These are phyloP conservation scores for Thunnus albacares DNA, from an alignment of 2,797 vertebrate genomes.

Conservation along the genomic window DNA sequence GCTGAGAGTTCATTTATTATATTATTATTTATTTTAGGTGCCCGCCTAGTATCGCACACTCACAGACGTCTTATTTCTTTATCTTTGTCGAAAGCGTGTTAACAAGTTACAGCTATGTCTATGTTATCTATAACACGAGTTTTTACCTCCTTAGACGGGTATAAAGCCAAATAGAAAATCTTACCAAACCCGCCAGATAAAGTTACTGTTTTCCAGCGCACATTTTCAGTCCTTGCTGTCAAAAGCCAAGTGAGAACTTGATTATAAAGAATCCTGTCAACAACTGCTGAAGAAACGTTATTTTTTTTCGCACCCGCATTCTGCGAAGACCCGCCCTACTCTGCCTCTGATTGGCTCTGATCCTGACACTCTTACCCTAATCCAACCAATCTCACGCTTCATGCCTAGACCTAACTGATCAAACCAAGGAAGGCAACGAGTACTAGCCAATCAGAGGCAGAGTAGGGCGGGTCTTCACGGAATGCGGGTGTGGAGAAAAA, in stretches of 20 bases:
- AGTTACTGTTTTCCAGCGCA: constrained; percentile 19
- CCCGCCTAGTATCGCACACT: neutral
- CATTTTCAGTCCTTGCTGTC: neutral
- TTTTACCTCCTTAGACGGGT: neutral
- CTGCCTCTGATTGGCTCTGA: no score
- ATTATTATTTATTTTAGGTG: neutral
- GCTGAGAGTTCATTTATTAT: neutral
- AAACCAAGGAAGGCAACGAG: no score
- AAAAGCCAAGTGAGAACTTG: neutral
- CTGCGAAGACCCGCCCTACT: no score
- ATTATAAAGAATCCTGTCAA: constrained; percentile 53
- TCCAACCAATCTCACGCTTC: no score
- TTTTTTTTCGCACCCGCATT: no score
- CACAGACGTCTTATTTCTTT: neutral
- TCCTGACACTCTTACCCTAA: no score
- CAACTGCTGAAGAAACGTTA: constrained; percentile 55
- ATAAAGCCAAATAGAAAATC: constrained; percentile 28
- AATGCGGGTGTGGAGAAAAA: no score
- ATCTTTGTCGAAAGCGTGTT: neutral
- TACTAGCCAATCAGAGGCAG: no score
- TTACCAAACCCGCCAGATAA: constrained; percentile 61
- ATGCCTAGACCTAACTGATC: no score
- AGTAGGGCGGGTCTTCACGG: no score
- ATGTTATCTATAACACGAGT: neutral
- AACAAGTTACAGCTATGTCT: constrained; percentile 18